Evolutionary conservation across 37 sponge, comb jelly and placozoan genomes (phyloP).

Genomic region (Axinella damicornis): DNA sequence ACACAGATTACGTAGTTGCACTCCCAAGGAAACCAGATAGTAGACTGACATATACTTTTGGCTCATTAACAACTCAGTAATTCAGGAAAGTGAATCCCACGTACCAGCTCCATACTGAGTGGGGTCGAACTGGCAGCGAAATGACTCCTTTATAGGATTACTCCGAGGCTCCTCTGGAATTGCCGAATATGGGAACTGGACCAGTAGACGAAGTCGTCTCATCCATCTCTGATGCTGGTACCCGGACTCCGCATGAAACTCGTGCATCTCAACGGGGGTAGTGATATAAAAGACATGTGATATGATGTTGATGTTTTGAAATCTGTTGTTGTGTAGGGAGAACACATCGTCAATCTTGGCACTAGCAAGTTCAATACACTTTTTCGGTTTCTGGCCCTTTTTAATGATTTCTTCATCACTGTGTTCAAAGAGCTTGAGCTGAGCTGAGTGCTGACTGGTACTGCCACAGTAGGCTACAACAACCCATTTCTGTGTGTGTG

Average conservation of each 20-base stretch:
- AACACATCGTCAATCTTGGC: conserved; percentile 24
- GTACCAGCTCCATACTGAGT: conserved; percentile 51
- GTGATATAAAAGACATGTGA: neutral
- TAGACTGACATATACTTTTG: no score
- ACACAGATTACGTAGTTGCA: no score
- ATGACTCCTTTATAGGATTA: conserved; percentile 60
- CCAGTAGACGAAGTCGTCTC: conserved; percentile 29
- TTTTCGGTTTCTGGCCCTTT: conserved; percentile 34
- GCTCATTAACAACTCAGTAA: no score
- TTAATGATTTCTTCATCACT: conserved; percentile 28
- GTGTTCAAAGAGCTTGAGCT: conserved; percentile 31
- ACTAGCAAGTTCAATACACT: neutral
- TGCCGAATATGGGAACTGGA: conserved; percentile 58
- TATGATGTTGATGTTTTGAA: neutral
- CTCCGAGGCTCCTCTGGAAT: conserved; percentile 61
- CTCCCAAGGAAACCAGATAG: no score
- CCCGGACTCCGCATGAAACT: conserved; percentile 38
- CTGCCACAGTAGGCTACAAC: conserved; percentile 42
- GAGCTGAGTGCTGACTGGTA: neutral
- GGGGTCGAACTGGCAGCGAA: conserved; percentile 26
- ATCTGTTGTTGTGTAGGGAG: neutral
- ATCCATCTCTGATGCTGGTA: conserved; percentile 45
- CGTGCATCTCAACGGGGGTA: conserved; percentile 22
- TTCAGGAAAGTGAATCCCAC: neutral
- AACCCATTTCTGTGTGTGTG: conserved; percentile 25